Evolutionary conservation across 2,113 vertebrate species (phyloP).

Genomic region (Cygnus buccinator): DNA sequence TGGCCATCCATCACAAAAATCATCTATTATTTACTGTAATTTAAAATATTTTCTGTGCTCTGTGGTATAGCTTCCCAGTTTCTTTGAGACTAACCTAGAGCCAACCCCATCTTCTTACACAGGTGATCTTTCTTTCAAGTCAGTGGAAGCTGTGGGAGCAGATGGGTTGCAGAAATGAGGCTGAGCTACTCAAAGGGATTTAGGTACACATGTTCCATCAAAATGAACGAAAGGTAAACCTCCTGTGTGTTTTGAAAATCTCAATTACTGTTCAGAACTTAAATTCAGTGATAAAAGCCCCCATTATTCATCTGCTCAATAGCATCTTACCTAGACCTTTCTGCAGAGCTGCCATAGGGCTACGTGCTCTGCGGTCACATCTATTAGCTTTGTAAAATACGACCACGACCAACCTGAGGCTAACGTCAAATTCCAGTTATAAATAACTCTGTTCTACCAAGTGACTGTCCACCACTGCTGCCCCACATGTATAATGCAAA

Average conservation of each 20-base stretch:
- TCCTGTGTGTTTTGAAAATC: constrained; percentile 15
- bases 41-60: constrained; percentile 7
- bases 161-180: constrained; percentile 8
- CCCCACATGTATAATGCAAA: not conserved
- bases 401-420: not conserved
- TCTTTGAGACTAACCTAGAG: constrained; percentile 29
- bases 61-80: not conserved
- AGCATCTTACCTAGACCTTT: not conserved
- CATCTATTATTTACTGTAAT: constrained; percentile 48
- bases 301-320: not conserved
- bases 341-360: not conserved
- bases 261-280: constrained; percentile 43
- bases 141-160: not conserved
- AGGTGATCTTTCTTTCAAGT: constrained; percentile 50
- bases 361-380: not conserved
- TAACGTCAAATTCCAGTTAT: not conserved
- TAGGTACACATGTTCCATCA: constrained; percentile 6
- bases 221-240: constrained; percentile 40
- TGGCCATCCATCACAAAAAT: not conserved
- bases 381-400: not conserved
- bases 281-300: constrained; percentile 11
- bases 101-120: constrained; percentile 9
- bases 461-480: not conserved
- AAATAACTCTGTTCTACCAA: not conserved
- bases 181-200: constrained; percentile 29